phyloP scores from a whole-genome alignment of 2,888 invertebrate species.

The Arctia plantaginis region DNA sequence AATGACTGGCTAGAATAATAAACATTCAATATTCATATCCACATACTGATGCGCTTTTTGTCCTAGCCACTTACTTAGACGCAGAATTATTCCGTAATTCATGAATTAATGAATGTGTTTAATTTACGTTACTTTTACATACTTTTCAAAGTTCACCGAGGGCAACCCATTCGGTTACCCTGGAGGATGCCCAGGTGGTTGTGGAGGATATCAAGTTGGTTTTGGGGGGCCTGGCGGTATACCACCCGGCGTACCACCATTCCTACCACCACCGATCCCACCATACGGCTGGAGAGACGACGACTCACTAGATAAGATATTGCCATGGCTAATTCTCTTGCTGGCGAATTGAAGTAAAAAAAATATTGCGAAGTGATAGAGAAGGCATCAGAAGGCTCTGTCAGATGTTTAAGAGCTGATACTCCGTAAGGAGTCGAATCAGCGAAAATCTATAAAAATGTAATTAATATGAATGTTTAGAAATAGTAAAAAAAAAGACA shows the following conservation, averaged over 20 bases:
- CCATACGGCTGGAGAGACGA: conserved; percentile 22
- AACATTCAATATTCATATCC: not conserved
- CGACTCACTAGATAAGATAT: conserved; percentile 24
- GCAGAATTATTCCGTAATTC: not conserved
- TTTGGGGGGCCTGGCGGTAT: conserved; percentile 3
- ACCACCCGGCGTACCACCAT: conserved; percentile 18
- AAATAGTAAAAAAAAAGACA: too few relatives aligned
- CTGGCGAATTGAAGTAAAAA: conserved; percentile 3
- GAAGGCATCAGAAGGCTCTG: not conserved
- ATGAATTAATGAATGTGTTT: not conserved
- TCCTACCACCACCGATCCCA: conserved; percentile 27
- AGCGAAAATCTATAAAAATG: too few relatives aligned
- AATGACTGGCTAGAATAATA: not conserved
- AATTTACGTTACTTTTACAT: not conserved
- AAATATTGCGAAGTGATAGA: not conserved
- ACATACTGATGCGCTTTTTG: not conserved
- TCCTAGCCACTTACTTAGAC: not conserved
- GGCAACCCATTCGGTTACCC: conserved; percentile 35
- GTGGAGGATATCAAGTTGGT: conserved; percentile 13
- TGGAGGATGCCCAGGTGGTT: conserved; percentile 29
- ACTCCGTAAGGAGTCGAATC: too few relatives aligned
- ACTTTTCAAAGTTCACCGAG: conserved; percentile 9
- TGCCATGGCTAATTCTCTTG: conserved; percentile 32
- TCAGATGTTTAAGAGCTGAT: not conserved
- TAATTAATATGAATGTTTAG: too few relatives aligned